phyloP scores from a whole-genome alignment of 2,888 invertebrate genomes.

The Calliscelio sp. region DNA sequence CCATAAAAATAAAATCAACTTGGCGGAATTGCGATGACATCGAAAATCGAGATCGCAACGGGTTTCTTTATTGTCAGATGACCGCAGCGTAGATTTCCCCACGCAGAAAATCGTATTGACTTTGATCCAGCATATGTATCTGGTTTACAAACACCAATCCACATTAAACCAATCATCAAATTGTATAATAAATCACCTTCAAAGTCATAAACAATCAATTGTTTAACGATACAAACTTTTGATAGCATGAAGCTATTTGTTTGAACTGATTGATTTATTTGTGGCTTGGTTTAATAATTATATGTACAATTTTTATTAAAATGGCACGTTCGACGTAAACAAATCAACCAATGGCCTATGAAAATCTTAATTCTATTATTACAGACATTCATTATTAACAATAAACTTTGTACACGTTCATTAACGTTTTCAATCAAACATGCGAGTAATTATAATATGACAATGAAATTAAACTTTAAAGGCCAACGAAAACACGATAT shows the following conservation, averaged over 20 bases:
- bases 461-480: slow-evolving; percentile 82
- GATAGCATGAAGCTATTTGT: no score
- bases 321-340: slow-evolving; percentile 83
- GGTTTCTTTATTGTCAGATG: slow-evolving; percentile 81
- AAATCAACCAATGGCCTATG: slow-evolving; percentile 75
- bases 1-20: slow-evolving; percentile 9
- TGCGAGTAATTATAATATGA: slow-evolving; percentile 76
- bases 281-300: slow-evolving; percentile 73
- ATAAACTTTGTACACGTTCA: slow-evolving; percentile 83
- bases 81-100: slow-evolving; percentile 73
- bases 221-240: no score
- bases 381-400: slow-evolving; percentile 77
- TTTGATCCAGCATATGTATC: slow-evolving; percentile 62
- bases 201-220: no score
- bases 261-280: slow-evolving; percentile 61
- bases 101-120: slow-evolving; percentile 71
- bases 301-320: slow-evolving; percentile 82
- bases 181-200: slow-evolving; percentile 13
- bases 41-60: slow-evolving; percentile 46
- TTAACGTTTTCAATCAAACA: slow-evolving; percentile 51
- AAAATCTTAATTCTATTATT: slow-evolving; percentile 72
- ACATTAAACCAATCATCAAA: slow-evolving; percentile 63
- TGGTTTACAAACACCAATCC: slow-evolving; percentile 64
- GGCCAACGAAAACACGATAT: slow-evolving; percentile 78
- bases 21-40: slow-evolving; percentile 19